Base-by-base conservation (phyloP, 2,113 vertebrate genomes). In the Ailurus styani region DNA sequence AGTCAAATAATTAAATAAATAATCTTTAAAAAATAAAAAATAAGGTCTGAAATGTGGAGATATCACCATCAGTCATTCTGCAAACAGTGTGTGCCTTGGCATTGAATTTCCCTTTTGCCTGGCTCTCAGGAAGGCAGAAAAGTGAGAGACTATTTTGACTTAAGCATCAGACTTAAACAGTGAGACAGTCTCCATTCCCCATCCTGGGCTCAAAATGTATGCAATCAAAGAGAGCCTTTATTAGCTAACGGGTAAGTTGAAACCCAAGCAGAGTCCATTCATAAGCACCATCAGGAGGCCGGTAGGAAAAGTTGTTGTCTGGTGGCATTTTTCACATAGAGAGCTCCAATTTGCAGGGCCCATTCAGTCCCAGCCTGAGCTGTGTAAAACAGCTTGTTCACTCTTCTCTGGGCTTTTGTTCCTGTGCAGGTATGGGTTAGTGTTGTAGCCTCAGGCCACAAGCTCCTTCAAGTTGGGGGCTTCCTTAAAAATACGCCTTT, bases 401-500 rank as follows among this genome's bases (percentile, higher is more conserved):
- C 34, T 82, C 34, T 79, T 40, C 37, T 70, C 40, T 93, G 72
- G 17, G 55, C 55, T 55, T 87, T 79, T 77, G 37, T 78, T 42
- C 6, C 72, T 86, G 72, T 78, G 17, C 13, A 54, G 15, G 5
- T 91, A 1, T 50, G 27, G 60, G 84, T 60, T 45, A 60, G n/a
- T 92, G 18, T 87, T 68, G 6, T 84, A n/a, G 6, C 25, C 29
- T 87, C 40, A 55, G 55, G 21, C 75, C 85, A 64, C 9, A 92
- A 9, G 17, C n/a, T 86, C 50, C 34, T 90, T 95, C 62, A 25
- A 0, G 57, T 34, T 52, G 45, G 40, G 68, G 15, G 1, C 37
- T 94, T 96, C 55, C 90, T 83, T 87, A 88, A 57, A 96, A 90
- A 72, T 77, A 55, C 0, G 3, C 29, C 85, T 85, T 86, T 94